These are phyloP conservation scores for Microplitis mediator DNA, from an alignment of 1,140 invertebrate species.

Conservation along the genomic window DNA sequence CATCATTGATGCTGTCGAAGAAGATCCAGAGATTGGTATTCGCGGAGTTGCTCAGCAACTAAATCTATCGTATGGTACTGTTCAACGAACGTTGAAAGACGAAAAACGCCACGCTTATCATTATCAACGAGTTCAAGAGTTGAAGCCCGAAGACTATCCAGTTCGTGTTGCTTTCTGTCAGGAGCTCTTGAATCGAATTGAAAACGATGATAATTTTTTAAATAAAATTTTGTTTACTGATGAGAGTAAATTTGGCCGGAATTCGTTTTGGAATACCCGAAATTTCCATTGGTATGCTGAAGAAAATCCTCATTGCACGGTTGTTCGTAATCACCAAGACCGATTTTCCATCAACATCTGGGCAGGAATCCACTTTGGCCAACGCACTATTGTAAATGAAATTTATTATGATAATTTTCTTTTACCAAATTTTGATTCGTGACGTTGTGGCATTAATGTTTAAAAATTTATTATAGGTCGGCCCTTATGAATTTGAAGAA, in stretches of 20 bases:
- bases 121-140: not conserved
- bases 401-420: too few species aligned
- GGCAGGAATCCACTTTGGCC: constrained; percentile 41
- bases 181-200: not conserved
- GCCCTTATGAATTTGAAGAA: too few species aligned
- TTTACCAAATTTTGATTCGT: too few species aligned
- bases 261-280: constrained; percentile 51
- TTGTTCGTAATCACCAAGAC: constrained; percentile 44
- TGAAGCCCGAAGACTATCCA: not conserved
- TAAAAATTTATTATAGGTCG: too few species aligned
- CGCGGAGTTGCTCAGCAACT: not conserved
- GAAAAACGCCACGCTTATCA: constrained; percentile 11
- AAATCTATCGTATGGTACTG: not conserved
- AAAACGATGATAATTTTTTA: constrained; percentile 38
- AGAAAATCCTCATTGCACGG: constrained; percentile 50
- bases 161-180: constrained; percentile 16
- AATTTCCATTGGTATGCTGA: constrained; percentile 51
- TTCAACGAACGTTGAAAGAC: constrained; percentile 1
- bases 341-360: constrained; percentile 49
- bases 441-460: too few species aligned
- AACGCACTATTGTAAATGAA: too few species aligned
- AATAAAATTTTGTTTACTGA: constrained; percentile 49
- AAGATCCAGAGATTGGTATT: too few species aligned
- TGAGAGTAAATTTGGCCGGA: constrained; percentile 46
- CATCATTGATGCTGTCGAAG: not conserved